Conservation (phyloP, 1,140 invertebrate species). For the Camponotus pennsylvanicus region DNA sequence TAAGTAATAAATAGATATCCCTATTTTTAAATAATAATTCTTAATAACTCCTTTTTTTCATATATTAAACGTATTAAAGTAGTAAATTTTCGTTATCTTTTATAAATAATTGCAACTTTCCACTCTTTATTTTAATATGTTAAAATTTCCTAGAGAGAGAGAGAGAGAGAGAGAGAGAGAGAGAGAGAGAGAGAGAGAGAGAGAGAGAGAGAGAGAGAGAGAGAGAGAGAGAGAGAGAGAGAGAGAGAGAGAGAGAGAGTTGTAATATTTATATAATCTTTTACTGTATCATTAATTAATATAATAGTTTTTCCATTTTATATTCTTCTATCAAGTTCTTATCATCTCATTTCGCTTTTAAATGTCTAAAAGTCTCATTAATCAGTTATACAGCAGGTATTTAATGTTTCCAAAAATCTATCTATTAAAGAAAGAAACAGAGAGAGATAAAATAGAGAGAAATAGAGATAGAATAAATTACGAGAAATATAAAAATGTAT, state of each 20-base stretch:
- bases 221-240: too few species aligned
- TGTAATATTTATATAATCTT: background rate
- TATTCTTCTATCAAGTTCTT: background rate
- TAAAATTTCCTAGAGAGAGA: background rate
- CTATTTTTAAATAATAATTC: constrained; percentile 10
- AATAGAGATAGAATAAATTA: background rate
- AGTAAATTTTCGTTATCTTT: background rate
- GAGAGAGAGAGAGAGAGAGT: too few species aligned
- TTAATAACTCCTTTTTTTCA: background rate
- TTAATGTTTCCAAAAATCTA: background rate
- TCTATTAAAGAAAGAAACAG: background rate
- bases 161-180: too few species aligned
- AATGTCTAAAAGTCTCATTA: background rate
- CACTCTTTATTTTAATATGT: background rate
- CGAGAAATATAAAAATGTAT: background rate
- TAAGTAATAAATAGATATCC: background rate
- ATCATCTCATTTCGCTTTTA: background rate
- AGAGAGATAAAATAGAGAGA: background rate
- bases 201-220: too few species aligned
- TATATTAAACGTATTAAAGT: constrained; percentile 16
- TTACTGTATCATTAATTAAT: background rate
- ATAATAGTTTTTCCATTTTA: background rate
- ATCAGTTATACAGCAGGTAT: background rate
- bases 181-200: too few species aligned
- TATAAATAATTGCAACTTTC: background rate